Percentiles rank a stretch among this genome's conserved stretches.
These are phyloP conservation scores for Coelinius sp. DNA, from an alignment of 2,888 invertebrate species.

Conservation along the genomic window DNA sequence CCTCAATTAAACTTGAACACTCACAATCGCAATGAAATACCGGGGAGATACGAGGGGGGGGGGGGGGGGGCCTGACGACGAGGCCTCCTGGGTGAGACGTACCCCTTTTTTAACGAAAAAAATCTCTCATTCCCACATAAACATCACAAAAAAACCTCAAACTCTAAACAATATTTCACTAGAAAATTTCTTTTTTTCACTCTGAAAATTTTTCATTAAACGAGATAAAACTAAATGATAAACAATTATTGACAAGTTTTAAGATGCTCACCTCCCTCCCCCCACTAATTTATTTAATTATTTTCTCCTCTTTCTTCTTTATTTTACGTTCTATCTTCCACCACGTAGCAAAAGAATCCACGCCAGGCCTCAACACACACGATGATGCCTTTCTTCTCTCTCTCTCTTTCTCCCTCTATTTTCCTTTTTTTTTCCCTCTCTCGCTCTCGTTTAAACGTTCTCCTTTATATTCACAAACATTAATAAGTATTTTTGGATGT, in stretches of 20 bases:
- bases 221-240: not conserved
- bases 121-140: not conserved
- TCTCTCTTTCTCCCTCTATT: not conserved
- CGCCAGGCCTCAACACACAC: conserved; percentile 39
- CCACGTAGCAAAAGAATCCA: conserved; percentile 18
- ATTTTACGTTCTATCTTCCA: conserved; percentile 8
- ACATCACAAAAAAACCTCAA: not conserved
- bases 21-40: not conserved
- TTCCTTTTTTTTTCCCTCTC: not conserved
- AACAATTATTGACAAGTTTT: not conserved
- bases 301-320: not conserved
- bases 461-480: not conserved
- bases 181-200: too few relatives aligned
- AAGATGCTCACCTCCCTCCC: not conserved
- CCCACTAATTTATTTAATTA: not conserved
- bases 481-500: not conserved
- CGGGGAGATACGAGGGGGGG: not conserved
- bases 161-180: not conserved
- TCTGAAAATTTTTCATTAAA: too few relatives aligned
- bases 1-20: not conserved
- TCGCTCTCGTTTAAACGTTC: not conserved
- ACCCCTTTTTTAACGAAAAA: not conserved
- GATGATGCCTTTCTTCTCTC: conserved; percentile 25
- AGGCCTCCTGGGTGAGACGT: conserved; percentile 21
- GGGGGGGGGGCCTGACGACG: not conserved